Evolutionary conservation across 2,797 vertebrate genomes (phyloP).

Genomic region (Tolypeutes matacus): DNA sequence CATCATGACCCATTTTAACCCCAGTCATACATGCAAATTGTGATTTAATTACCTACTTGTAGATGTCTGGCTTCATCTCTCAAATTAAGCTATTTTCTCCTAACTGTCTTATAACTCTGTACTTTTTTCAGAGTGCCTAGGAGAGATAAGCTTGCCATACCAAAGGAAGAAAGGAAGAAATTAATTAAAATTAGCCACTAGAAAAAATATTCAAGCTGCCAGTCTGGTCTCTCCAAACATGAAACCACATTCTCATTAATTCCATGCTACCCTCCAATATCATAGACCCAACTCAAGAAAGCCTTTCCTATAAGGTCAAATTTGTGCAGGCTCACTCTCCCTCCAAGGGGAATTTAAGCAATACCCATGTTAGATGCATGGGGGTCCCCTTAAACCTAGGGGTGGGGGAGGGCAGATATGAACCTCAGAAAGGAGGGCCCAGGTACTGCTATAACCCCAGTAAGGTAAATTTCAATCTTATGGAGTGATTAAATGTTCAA

Average conservation of each 20-base stretch:
- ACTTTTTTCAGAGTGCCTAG: neutral
- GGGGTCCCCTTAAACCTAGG: neutral
- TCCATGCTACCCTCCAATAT: neutral
- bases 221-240: slow-evolving; percentile 3
- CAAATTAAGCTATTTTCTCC: neutral
- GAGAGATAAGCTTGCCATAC: neutral
- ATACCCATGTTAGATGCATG: neutral
- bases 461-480: neutral
- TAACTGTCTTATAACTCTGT: slow-evolving; percentile 24
- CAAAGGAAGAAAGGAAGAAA: slow-evolving; percentile 1
- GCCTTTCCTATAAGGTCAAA: neutral
- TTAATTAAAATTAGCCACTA: neutral
- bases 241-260: neutral
- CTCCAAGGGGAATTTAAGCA: neutral
- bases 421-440: neutral
- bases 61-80: neutral
- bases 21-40: neutral
- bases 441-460: neutral
- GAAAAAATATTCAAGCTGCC: neutral
- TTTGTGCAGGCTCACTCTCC: neutral
- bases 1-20: neutral
- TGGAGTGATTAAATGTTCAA: neutral
- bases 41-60: neutral
- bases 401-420: neutral
- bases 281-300: neutral